Conservation (phyloP, 2,113 vertebrate species). For the Haemorhous mexicanus region DNA sequence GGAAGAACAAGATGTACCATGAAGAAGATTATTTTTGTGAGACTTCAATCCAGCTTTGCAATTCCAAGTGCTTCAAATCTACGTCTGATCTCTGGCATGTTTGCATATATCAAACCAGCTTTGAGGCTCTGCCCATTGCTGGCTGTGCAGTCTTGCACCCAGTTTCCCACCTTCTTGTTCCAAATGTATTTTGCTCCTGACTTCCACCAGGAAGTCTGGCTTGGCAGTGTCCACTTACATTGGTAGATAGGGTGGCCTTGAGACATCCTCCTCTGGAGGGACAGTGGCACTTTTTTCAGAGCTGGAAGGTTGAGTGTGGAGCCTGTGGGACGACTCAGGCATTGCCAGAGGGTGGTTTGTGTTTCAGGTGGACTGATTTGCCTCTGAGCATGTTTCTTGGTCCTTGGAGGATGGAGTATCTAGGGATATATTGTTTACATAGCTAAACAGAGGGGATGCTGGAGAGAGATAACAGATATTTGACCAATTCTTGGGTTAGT, state of each 20-base stretch:
- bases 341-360: neutral
- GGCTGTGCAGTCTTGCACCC: neutral
- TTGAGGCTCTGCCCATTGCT: neutral
- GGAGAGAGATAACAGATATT: neutral
- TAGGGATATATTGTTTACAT: neutral
- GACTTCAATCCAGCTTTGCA: conserved; percentile 35
- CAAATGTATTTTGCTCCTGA: neutral
- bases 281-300: neutral
- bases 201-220: neutral
- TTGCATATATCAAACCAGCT: neutral
- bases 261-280: neutral
- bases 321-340: neutral
- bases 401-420: neutral
- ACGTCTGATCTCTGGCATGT: neutral
- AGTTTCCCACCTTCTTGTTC: neutral
- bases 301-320: neutral
- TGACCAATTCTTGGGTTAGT: neutral
- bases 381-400: neutral
- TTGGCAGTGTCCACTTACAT: neutral
- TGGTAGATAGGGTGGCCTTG: neutral
- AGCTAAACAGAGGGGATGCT: neutral
- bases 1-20: conserved; percentile 43
- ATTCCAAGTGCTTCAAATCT: conserved; percentile 25
- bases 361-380: neutral
- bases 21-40: conserved; percentile 44